Evolutionary conservation across 64 coral and sea anemone genomes (phyloP), one percentile per base, ranked within the genome.

Genomic region (Acropora tenuis): DNA sequence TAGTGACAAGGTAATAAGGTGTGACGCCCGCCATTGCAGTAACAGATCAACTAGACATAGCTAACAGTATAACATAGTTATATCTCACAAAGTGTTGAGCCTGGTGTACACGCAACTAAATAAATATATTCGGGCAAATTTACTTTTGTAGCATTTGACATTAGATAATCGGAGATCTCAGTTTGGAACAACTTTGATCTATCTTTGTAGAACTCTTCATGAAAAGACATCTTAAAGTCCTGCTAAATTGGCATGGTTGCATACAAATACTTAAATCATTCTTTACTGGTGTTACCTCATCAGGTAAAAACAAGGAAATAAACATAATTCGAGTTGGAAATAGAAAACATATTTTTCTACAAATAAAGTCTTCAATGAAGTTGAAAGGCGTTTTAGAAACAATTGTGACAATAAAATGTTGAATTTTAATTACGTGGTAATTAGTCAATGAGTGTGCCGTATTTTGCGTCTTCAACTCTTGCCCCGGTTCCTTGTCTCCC

Each of bases 321-420:
- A 83, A 67, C 58, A 47, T 10, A 7, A 71, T 20, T 49, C n/a
- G 16, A 30, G 30, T 30, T 30, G 11, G 5, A 55, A 48, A 71
- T 15, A 67, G 48, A 85, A 71, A 85, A 48, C 75, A 71, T 65
- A 85, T 85, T 85, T 71, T 85, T 85, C 82, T 85, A 85, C 72
- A 65, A 85, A 85, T 85, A 85, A 71, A 85, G 7, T 18, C 65
- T 69, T 50, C 65, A 43, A 85, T 85, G 65, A 85, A 85, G 61
- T 85, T 83, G 68, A 71, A 59, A 45, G 80, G 43, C 80, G 59
- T 83, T 83, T 85, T 85, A 69, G 82, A 85, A 68, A 72, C 82
- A 85, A 69, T 72, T 85, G 65, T 85, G 82, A 85, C 43, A 85
- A 85, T 85, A 85, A 85, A 85, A 85, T 60, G 3, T 85, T 72